Evolutionary conservation across 2,797 vertebrate genomes (phyloP), one percentile per base, ranked within the genome.

Genomic region (Molossus alvarezi): DNA sequence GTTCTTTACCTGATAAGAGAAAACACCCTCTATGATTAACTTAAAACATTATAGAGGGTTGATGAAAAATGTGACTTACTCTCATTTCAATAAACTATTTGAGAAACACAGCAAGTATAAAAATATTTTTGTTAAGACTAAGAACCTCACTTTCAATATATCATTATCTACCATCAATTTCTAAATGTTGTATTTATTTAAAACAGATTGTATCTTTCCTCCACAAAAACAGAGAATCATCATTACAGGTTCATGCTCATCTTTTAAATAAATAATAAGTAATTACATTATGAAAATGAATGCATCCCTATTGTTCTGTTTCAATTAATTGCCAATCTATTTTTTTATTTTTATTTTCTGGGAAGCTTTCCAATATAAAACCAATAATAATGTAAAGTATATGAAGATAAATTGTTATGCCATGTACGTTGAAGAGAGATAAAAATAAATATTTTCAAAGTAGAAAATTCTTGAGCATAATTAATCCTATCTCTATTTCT

Each of bases 401-500:
- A 81, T 81, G 10, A 94, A 48, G 13, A 80, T 33, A 91, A 85
- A 79, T 67, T 94, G 94, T 94, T 91, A 83, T 91, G 5, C 18
- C 41, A 71, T 84, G 15, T 94, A 13, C 60, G 69, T 14, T 88
- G 41, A 91, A 81, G 17, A 73, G 10, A 51, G 7, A 45, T 77
- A 23, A 64, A 95, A 88, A 67, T 80, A 93, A 37, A 90, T 84
- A 75, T 18, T 93, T 17, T 62, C 53, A 90, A 94, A 93, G 18
- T 37, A 48, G 29, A 53, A 91, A 94, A 58, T 7, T 87, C 67
- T 94, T 94, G 75, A 89, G 72, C 82, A 95, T 92, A 98, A 97
- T 97, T 98, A 97, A 97, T 76, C 58, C 25, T 48, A 95, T 93
- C 41, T 85, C 91, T 80, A 97, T 94, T 98, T 97, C 96, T 97